Evolutionary conservation across 2,797 vertebrate species (phyloP).

Genomic region (Artibeus jamaicensis): DNA sequence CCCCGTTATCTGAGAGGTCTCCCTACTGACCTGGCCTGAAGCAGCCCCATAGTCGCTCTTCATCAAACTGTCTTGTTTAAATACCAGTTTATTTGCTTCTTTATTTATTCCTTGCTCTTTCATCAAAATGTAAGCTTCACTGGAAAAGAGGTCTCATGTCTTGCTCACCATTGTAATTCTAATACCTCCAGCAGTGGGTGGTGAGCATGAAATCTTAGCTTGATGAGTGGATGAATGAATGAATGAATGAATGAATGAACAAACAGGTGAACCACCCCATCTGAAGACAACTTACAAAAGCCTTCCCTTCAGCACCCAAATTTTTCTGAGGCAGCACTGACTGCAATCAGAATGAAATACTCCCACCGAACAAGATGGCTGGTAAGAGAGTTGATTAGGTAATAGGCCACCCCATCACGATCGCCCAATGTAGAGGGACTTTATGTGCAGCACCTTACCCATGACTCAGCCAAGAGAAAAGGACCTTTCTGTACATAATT

Average conservation of each 20-base stretch:
- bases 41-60: background rate
- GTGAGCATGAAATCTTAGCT: background rate
- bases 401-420: too few species aligned
- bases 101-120: background rate
- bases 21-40: background rate
- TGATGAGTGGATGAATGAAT: background rate
- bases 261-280: background rate
- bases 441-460: background rate
- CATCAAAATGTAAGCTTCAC: background rate
- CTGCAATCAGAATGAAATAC: background rate
- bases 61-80: background rate
- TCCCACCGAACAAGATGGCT: background rate
- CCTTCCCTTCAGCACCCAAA: background rate
- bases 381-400: background rate
- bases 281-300: background rate
- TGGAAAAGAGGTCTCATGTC: background rate
- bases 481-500: background rate
- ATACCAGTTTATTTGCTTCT: background rate
- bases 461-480: background rate
- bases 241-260: background rate
- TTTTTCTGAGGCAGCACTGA: background rate
- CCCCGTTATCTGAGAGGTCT: background rate
- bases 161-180: background rate
- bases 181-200: background rate
- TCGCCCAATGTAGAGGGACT: background rate